Evolutionary conservation across 1,140 invertebrate species (phyloP), one percentile per base, ranked within the genome.

Genomic region (Drosophila arawakana): DNA sequence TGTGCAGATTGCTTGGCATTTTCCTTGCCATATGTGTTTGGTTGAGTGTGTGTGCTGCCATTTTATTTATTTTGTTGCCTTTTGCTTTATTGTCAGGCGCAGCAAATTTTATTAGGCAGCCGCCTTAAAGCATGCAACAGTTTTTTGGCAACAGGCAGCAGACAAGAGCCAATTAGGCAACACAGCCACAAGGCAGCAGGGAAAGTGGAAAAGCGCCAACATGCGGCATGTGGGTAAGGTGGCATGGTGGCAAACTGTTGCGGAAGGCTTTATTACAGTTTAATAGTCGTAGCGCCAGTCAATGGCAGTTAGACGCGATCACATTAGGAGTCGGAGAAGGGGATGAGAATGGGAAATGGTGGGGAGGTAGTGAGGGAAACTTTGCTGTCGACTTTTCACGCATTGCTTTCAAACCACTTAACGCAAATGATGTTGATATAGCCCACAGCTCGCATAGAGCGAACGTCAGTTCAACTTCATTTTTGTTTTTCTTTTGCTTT

Each of bases 391-490:
- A 74, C 57, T 86, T 78, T 88, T 82, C 63, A 62, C 80, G 79
- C 79, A 82, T 80, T 80, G 72, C 74, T 72, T 84, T 76, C 70
- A 65, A 76, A 70, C 77, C 83, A 88, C 83, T 88, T 83, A 88
- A 88, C 83, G 84, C 77, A 88, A 88, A 88, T 88, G 77, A 88
- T 89, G 83, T 88, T 89, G 84, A 88, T 88, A 88, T 80, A 88
- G 83, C 79, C 63, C 15, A 46, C 41, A 21, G 15, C 35, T 41
- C 54, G n/a, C 52, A 37, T 18, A n/a, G 15, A 3, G 2, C 13
- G 15, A 43, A 65, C 60, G 44, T 43, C 61, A 39, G 43, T 43
- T 62, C 11, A 73, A 79, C 67, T 85, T 81, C 68, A 47, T 62
- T 35, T 21, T 21, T 25, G 18, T 60, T 57, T 54, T 30, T 13